Conservation (phyloP, 2,888 invertebrate species). For the Lymantria dispar region DNA sequence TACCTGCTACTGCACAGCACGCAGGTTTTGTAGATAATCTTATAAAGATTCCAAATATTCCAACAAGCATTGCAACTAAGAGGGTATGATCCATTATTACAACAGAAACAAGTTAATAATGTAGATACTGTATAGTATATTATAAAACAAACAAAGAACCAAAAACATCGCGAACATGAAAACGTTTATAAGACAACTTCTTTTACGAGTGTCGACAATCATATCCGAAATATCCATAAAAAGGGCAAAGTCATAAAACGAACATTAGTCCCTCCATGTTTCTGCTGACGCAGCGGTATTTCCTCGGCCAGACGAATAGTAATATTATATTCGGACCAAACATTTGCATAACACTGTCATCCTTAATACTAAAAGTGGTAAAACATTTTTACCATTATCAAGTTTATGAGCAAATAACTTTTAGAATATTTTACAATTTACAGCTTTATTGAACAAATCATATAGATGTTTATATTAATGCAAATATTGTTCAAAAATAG, state of each 20-base stretch:
- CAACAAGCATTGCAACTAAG: too few species aligned
- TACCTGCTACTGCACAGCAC: too few species aligned
- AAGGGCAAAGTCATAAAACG: conserved; percentile 67
- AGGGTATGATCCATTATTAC: too few species aligned
- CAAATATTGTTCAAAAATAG: background rate
- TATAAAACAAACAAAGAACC: background rate
- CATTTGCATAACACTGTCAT: conserved; percentile 31
- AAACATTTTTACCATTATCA: conserved; percentile 27
- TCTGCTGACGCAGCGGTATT: conserved; percentile 55
- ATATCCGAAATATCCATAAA: conserved; percentile 70
- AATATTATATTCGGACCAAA: conserved; percentile 36
- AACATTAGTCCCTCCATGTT: conserved; percentile 65
- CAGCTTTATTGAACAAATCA: conserved; percentile 18
- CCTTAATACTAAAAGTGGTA: conserved; percentile 34
- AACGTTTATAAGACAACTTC: conserved; percentile 54
- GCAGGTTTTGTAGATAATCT: too few species aligned
- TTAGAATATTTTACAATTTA: conserved; percentile 30
- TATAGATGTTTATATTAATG: background rate
- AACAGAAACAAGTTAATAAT: background rate
- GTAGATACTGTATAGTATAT: background rate
- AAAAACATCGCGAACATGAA: conserved; percentile 38
- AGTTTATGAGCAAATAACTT: conserved; percentile 25
- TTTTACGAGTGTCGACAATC: conserved; percentile 68
- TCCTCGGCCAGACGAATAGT: conserved; percentile 39
- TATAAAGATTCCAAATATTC: too few species aligned